Percentiles rank a stretch among this genome's conserved stretches.
Conservation (phyloP, 2,113 vertebrate genomes). For the Rhipidura dahli region DNA sequence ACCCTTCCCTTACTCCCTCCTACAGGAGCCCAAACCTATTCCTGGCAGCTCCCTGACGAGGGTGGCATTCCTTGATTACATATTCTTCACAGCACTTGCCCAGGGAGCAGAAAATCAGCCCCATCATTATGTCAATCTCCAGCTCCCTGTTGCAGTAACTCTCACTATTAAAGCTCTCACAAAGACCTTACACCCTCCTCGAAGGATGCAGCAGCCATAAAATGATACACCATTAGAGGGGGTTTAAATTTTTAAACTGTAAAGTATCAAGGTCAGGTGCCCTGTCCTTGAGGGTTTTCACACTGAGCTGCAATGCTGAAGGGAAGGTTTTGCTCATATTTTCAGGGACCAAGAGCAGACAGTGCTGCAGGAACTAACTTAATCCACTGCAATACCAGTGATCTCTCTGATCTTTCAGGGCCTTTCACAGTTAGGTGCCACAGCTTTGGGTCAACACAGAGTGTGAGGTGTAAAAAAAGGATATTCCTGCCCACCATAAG, state of each 20-base stretch:
- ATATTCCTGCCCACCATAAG: background rate
- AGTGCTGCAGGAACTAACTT: background rate
- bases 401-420: background rate
- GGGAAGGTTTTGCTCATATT: background rate
- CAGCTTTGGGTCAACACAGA: background rate
- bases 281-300: background rate
- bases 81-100: background rate
- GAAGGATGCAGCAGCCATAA: background rate
- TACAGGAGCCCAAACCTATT: background rate
- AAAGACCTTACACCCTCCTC: background rate
- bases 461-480: background rate
- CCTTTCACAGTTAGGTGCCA: background rate
- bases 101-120: constrained; percentile 27
- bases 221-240: background rate
- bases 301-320: background rate
- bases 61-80: background rate
- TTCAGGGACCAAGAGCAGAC: background rate
- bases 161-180: background rate
- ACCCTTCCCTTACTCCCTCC: background rate
- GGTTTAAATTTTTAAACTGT: background rate
- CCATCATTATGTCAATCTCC: background rate
- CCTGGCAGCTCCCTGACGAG: background rate
- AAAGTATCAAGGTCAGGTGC: background rate
- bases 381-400: background rate
- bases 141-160: background rate